phyloP scores from a whole-genome alignment of 2,888 invertebrate species.

The Tinea semifulvella region DNA sequence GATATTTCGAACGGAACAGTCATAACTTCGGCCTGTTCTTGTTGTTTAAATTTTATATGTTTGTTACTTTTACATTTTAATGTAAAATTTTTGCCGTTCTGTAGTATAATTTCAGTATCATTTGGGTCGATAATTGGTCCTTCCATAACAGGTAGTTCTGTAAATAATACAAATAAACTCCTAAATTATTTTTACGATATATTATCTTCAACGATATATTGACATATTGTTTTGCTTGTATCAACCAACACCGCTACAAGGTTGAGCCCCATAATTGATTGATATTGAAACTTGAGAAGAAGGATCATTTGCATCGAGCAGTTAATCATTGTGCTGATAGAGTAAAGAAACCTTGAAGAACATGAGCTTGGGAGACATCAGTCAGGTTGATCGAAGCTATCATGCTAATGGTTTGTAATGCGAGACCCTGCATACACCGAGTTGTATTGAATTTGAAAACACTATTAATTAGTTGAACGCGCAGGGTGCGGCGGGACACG shows the following conservation, averaged over 20 bases:
- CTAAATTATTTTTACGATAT: not conserved
- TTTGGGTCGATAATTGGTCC: constrained; percentile 44
- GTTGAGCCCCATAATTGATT: constrained; percentile 2
- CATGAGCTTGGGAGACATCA: constrained; percentile 15
- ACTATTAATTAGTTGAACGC: constrained; percentile 55
- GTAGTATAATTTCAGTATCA: constrained; percentile 41
- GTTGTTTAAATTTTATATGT: constrained; percentile 39
- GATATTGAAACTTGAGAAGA: not conserved
- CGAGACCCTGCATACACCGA: constrained; percentile 31
- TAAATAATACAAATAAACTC: constrained; percentile 10
- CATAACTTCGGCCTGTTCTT: constrained; percentile 41
- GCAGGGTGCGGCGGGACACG: constrained; percentile 44
- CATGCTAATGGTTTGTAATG: constrained; percentile 50
- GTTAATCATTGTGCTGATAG: constrained; percentile 10
- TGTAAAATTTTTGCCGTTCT: constrained; percentile 48
- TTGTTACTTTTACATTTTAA: constrained; percentile 40
- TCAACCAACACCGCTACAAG: not conserved
- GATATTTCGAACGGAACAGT: constrained; percentile 28
- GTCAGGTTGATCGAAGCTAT: constrained; percentile 26
- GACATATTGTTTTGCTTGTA: no score
- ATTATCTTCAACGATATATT: not conserved
- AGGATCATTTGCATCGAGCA: constrained; percentile 7
- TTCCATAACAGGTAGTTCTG: constrained; percentile 18
- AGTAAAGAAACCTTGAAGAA: constrained; percentile 13
- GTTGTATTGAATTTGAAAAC: constrained; percentile 41